Percentiles rank a stretch among this genome's conserved stretches.
These are phyloP conservation scores for Brachionus manjavacas DNA, from an alignment of 1,140 invertebrate species.

Conservation along the genomic window DNA sequence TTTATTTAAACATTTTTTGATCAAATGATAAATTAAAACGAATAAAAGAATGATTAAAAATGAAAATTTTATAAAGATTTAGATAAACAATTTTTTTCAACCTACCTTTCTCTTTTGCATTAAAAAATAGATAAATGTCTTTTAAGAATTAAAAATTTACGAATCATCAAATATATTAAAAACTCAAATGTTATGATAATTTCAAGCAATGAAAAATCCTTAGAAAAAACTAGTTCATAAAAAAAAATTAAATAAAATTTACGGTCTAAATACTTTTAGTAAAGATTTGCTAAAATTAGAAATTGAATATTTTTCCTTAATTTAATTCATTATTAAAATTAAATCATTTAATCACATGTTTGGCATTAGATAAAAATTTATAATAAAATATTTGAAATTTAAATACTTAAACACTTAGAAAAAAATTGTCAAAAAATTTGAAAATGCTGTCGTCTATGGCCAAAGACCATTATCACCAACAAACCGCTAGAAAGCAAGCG, in stretches of 20 bases:
- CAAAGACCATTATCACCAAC: slow-evolving; percentile 78
- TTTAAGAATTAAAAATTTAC: too few species aligned
- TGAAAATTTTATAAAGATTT: too few species aligned
- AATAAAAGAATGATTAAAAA: too few species aligned
- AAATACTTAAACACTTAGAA: neutral
- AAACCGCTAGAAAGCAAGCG: slow-evolving; percentile 70
- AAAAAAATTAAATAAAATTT: neutral
- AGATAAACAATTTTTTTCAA: too few species aligned
- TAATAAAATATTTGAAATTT: neutral
- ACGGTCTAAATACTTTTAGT: neutral
- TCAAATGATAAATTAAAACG: too few species aligned
- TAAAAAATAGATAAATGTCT: too few species aligned
- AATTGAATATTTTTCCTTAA: neutral
- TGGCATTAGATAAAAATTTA: neutral
- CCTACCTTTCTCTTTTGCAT: too few species aligned
- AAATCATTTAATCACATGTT: neutral
- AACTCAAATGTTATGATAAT: too few species aligned
- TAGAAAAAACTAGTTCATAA: neutral
- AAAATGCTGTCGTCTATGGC: slow-evolving; percentile 76
- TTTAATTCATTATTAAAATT: neutral
- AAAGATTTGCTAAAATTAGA: neutral
- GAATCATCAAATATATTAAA: too few species aligned
- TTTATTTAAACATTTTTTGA: too few species aligned
- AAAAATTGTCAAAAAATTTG: neutral
- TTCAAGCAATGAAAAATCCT: neutral